These are phyloP conservation scores for Spinibarbus caldwelli DNA, from an alignment of 2,797 vertebrate genomes.

Conservation along the genomic window DNA sequence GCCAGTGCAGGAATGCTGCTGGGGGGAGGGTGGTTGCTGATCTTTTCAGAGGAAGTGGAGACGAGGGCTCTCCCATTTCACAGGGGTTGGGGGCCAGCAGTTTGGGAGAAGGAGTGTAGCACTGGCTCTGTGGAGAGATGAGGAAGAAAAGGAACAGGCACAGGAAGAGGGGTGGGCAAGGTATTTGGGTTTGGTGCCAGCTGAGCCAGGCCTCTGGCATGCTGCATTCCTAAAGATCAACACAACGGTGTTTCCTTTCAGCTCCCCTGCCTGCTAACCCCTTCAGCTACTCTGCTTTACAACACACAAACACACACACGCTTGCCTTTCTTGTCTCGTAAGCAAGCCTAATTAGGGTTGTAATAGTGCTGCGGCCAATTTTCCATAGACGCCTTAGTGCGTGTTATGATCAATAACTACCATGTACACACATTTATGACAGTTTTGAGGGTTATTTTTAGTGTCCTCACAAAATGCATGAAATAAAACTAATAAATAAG, in stretches of 20 bases:
- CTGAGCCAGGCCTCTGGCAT: conserved; percentile 77
- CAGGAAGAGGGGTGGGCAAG: conserved; percentile 69
- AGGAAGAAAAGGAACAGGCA: conserved; percentile 58
- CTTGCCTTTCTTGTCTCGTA: conserved; percentile 33
- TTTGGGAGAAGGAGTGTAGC: conserved; percentile 56
- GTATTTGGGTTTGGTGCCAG: conserved; percentile 84
- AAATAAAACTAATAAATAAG: background rate
- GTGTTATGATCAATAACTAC: background rate
- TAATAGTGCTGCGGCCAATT: conserved; percentile 16
- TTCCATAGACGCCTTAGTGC: background rate
- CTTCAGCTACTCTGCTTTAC: conserved; percentile 25
- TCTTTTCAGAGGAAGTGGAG: conserved; percentile 77
- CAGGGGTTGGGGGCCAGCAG: conserved; percentile 47
- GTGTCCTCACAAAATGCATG: background rate
- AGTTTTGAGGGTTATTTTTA: background rate
- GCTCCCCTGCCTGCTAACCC: conserved; percentile 56
- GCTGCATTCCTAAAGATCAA: conserved; percentile 82
- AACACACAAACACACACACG: conserved; percentile 43
- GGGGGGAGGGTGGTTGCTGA: conserved; percentile 66
- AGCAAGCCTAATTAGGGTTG: conserved; percentile 38
- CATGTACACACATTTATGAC: background rate
- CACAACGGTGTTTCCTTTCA: conserved; percentile 83
- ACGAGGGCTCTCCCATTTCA: conserved; percentile 79
- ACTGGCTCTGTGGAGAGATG: conserved; percentile 50
- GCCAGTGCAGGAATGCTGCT: conserved; percentile 74